Base-by-base conservation (phyloP, 2,797 vertebrate species). In the Pempheris klunzingeri region DNA sequence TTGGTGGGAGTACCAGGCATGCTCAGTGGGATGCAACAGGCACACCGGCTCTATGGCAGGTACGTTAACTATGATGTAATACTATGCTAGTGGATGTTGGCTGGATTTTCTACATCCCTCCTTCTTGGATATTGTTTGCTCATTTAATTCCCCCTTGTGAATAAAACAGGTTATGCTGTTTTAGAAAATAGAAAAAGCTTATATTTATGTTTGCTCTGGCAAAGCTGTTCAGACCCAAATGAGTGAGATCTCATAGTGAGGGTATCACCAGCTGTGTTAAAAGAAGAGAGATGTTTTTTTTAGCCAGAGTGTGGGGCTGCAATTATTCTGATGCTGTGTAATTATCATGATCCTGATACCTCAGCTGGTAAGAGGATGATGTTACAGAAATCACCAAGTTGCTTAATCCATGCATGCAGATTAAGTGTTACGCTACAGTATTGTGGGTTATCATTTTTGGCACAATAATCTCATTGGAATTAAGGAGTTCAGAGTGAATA, bases 1-100 rank as follows among this genome's bases (percentile, higher is more conserved):
- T 89, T 97, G 0, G 98, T 99, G 65, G 98, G 96, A 63, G 96
- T 99, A 69, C 98, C 98, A 1, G 98, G 98, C 75, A 97, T 97
- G 96, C 92, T 99, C 63, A 97, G 95, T 88, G 98, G 98, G 78
- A 88, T 99, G 84, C 92, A 97, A 53, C 95, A 97, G 91, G 98
- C 97, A 14, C 97, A 99, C 87, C 95, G 96, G 86, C 94, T 97
- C 36, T 97, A 98, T 38, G 98, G 98, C 83, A 99, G 97, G 98
- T 99, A 96, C 36, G 11, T 38, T 28, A 46, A 39, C 6, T 52
- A 5, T 39, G 2, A 58, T 66, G 7, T 58, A 38, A 20, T 50
- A 1, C 18, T 24, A 11, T n/a, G n/a, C n/a, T n/a, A n/a, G n/a
- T n/a, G n/a, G n/a, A 4, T 11, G 3, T 0, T 30, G 4, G 11